Evolutionary conservation across 53 echinoderm and acorn worm species (phyloP), one percentile per base, ranked within the genome.

Genomic region (Echinarachnius parma): DNA sequence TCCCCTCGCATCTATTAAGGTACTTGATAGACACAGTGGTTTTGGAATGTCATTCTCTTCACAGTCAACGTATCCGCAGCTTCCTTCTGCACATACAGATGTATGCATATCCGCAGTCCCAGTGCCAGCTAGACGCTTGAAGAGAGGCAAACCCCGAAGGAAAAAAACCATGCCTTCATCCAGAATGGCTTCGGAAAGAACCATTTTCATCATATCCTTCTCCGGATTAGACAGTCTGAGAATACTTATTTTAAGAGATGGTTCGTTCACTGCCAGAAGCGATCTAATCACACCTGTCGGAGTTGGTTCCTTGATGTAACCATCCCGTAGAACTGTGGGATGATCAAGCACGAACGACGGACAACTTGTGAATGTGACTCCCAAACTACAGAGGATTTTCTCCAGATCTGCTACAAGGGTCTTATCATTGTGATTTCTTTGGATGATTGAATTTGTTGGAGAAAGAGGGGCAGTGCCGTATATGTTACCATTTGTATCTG

Each of bases 301-400:
- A 28, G 65, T 65, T 65, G 65, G 45, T 39, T 21, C 39, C 27
- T 65, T 44, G 65, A 65, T 46, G 25, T 65, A 65, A 27, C 29
- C 46, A 22, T 65, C 65, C 25, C 65, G 46, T 2, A 37, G 15
- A 29, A 65, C 16, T 29, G 65, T 47, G 19, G 65, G 65, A 29
- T 65, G 65, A 9, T 7, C 4, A 19, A 62, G 37, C 14, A 62
- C 13, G 20, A 13, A 62, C 9, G n/a, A 28, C 3, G 62, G 62
- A 62, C 62, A 62, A 15, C 25, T 23, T 62, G 37, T 62, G 36
- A 62, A 23, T 35, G 37, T 62, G 23, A 62, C 23, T 39, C 62
- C 42, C 20, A 37, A 4, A 3, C 39, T n/a, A 4, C 14, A 25
- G 11, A 62, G 62, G 25, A 62, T 16, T 4, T 22, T 14, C 39